phyloP scores from a whole-genome alignment of 2,888 invertebrate genomes.

The Rhogogaster chlorosoma region DNA sequence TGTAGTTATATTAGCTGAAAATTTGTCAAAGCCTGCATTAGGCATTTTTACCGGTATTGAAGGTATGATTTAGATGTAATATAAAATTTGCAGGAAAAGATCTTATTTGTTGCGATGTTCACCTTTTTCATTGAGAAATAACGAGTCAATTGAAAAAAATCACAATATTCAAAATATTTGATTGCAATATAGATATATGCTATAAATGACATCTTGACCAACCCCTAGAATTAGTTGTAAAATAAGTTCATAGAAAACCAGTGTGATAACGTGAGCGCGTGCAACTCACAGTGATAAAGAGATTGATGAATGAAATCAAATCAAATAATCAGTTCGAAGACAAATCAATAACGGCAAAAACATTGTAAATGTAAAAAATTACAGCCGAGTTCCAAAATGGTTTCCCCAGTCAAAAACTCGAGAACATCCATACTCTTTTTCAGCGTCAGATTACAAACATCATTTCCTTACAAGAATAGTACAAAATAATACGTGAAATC shows the following conservation, averaged over 20 bases:
- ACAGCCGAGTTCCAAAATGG: too few species aligned
- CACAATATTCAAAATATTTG: neutral
- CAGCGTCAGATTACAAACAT: too few species aligned
- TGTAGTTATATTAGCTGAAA: neutral
- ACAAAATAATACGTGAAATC: too few species aligned
- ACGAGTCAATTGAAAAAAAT: neutral
- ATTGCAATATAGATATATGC: neutral
- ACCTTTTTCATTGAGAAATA: neutral
- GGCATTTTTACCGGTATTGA: neutral
- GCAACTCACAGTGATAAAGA: neutral
- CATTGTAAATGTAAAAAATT: too few species aligned
- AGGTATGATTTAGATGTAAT: neutral
- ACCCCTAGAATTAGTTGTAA: neutral
- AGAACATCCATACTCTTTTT: too few species aligned
- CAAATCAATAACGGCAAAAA: too few species aligned
- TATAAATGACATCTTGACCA: neutral
- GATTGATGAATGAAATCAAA: neutral
- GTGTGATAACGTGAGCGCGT: neutral
- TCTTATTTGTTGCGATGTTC: neutral
- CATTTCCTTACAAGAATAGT: too few species aligned
- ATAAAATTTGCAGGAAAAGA: neutral
- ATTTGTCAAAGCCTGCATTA: neutral
- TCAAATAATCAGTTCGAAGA: neutral
- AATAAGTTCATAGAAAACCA: neutral
- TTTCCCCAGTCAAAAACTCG: too few species aligned